phyloP scores from a whole-genome alignment of 2,888 invertebrate species.

The Sipha maydis region DNA sequence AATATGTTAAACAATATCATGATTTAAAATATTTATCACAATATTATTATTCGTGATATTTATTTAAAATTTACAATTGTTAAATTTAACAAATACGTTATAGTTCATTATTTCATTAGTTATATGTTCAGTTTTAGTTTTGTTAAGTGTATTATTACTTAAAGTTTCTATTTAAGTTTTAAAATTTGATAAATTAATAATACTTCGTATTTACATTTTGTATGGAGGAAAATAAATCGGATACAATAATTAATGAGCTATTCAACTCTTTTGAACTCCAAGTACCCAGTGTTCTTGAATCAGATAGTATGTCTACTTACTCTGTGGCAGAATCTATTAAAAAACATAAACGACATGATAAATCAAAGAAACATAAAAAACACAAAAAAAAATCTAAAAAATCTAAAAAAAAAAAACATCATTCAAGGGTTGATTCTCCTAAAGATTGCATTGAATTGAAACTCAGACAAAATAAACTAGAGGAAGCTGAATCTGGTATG shows the following conservation, averaged over 20 bases:
- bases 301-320: slow-evolving; percentile 7
- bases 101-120: no score
- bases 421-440: slow-evolving; percentile 66
- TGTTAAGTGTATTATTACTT: no score
- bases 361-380: slow-evolving; percentile 69
- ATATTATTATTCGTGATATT: no score
- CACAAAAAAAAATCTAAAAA: slow-evolving; percentile 68
- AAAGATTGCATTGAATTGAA: slow-evolving; percentile 43
- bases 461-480: slow-evolving; percentile 42
- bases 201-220: no score
- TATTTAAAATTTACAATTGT: no score
- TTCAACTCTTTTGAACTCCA: slow-evolving; percentile 20
- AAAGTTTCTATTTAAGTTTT: no score
- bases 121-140: no score
- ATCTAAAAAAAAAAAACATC: slow-evolving; percentile 73
- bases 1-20: no score
- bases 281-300: neutral
- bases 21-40: no score
- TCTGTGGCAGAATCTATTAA: slow-evolving; percentile 31
- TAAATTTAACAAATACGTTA: no score
- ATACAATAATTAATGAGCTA: slow-evolving; percentile 42
- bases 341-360: slow-evolving; percentile 53
- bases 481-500: slow-evolving; percentile 53
- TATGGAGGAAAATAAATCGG: slow-evolving; percentile 37
- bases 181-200: no score